Evolutionary conservation across 2,888 invertebrate genomes (phyloP).

Genomic region (Xanthia icteritia): DNA sequence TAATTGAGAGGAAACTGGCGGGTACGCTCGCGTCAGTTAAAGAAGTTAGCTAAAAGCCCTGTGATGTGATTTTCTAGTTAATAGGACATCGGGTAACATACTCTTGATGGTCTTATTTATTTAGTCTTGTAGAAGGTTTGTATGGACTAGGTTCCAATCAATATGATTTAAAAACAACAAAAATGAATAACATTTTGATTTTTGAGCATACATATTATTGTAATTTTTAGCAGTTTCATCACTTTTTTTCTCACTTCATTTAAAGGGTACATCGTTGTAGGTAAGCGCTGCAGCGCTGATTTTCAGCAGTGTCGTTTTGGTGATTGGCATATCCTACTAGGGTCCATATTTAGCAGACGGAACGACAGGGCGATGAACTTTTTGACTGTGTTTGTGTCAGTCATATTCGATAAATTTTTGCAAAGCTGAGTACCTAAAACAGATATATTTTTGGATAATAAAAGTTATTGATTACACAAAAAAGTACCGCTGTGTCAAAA

Average conservation of each 20-base stretch:
- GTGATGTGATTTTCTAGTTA: slow-evolving; percentile 15
- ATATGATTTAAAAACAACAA: neutral
- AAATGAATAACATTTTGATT: neutral
- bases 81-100: neutral
- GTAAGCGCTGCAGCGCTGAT: slow-evolving; percentile 4
- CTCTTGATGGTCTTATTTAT: neutral
- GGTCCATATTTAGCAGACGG: slow-evolving; percentile 12
- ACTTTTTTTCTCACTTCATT: neutral
- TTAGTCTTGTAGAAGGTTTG: neutral
- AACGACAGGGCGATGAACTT: slow-evolving; percentile 3
- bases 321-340: slow-evolving; percentile 47
- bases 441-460: neutral
- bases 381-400: slow-evolving; percentile 1
- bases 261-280: too few species aligned
- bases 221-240: neutral
- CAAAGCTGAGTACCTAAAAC: neutral
- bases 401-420: neutral
- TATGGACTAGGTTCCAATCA: too few species aligned
- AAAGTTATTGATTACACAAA: neutral
- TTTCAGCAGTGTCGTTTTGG: slow-evolving; percentile 1
- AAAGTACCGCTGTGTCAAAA: neutral
- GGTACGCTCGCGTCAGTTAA: neutral
- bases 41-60: neutral
- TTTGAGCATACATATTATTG: neutral
- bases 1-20: slow-evolving; percentile 17